Base-by-base conservation (phyloP, 2,888 invertebrate genomes). In the Operophtera brumata region DNA sequence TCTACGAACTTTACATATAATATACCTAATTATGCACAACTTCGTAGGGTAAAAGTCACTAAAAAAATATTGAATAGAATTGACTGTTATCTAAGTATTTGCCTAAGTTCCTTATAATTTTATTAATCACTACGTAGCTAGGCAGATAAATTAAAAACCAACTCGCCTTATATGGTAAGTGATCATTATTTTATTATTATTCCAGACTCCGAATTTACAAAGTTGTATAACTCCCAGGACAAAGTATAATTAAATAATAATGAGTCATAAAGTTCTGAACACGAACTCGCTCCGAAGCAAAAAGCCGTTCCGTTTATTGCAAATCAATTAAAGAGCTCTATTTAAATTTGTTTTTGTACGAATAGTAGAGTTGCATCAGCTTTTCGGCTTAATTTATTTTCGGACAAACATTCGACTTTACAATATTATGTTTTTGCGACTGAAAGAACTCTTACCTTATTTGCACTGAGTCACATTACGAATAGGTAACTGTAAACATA, bases 241-340 rank as follows among this genome's bases (percentile, higher is more conserved):
- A 40, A 20, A 20, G 57, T 57, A 62, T 59, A 57, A 48, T 55
- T 43, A 59, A 54, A 48, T 50, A 59, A 65, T 54, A 61, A 57
- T 59, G 54, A 58, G 52, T 47, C 54, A 47, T 51, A 56, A 54
- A 62, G 64, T 62, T 55, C 49, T 60, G 55, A 55, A 60, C 64
- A 43, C 62, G 57, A 64, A 58, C 59, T 68, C 57, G 59, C 54
- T 61, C 52, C 53, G 45, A 35, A 66, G 64, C 67, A 65, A 65
- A 73, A 69, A 65, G 62, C 61, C 45, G 65, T 71, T 57, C 45
- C 62, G 52, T 76, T 78, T 77, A 80, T 78, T 72, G 77, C 75
- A 73, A 79, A 77, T 78, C 77, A 78, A 78, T 78, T 75, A 77
- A 71, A 66, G 66, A 41, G 57, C 60, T 63, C 66, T 73, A 73